These are phyloP conservation scores for Isoperla grammatica DNA, from an alignment of 2,888 invertebrate genomes.

Conservation along the genomic window DNA sequence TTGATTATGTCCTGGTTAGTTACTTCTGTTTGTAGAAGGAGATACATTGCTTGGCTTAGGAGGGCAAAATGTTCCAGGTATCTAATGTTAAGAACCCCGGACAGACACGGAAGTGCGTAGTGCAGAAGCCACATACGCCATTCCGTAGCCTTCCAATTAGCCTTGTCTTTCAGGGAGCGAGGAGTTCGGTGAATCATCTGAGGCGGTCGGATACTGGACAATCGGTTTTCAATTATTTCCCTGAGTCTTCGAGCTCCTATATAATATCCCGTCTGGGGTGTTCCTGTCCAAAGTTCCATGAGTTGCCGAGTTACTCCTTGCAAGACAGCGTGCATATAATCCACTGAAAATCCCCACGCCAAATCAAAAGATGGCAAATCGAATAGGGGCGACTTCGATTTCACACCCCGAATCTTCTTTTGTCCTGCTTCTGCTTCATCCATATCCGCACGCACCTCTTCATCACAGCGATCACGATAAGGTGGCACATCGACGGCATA, in stretches of 20 bases:
- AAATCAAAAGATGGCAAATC: constrained; percentile 20
- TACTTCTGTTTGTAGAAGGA: not conserved
- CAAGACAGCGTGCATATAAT: constrained; percentile 25
- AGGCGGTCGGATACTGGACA: constrained; percentile 21
- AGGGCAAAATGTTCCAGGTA: not conserved
- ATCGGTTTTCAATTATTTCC: constrained; percentile 18
- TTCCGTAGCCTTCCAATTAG: constrained; percentile 22
- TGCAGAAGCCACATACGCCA: constrained; percentile 26
- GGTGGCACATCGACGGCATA: constrained; percentile 6
- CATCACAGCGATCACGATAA: constrained; percentile 3
- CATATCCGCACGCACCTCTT: not conserved
- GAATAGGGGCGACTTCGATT: constrained; percentile 20
- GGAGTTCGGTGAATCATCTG: constrained; percentile 22
- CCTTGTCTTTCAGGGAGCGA: constrained; percentile 11
- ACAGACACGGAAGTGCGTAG: constrained; percentile 20
- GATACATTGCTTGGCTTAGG: not conserved
- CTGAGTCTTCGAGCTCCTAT: not conserved
- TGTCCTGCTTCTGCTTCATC: not conserved
- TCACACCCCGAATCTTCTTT: constrained; percentile 17
- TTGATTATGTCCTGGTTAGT: not conserved
- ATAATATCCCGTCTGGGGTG: not conserved
- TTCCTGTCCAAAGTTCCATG: constrained; percentile 12
- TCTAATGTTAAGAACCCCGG: not conserved
- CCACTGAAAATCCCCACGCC: constrained; percentile 27
- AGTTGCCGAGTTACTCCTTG: constrained; percentile 20